Base-by-base conservation (phyloP, 2,888 invertebrate species). In the Thymelicus acteon region DNA sequence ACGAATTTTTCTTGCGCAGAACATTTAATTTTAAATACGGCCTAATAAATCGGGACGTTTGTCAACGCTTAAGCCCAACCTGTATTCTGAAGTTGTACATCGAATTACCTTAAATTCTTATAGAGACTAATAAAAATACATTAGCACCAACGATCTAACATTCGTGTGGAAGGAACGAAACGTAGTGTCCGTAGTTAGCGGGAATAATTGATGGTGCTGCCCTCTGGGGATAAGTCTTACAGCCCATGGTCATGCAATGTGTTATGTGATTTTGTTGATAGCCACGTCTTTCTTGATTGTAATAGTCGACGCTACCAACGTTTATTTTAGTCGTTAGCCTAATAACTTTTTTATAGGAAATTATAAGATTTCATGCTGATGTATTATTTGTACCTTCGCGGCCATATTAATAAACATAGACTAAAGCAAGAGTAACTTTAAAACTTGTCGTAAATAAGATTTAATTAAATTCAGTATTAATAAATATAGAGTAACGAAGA, bases 261-360 rank as follows among this genome's bases (percentile, higher is more conserved):
- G 49, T 52, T 52, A 15, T 52, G 49, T 52, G 49, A 52, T 52
- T 52, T 52, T 7, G 49, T 15, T 52, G 49, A 52, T 52, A 52
- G 49, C 49, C n/a, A 12, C 8, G 49, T 52, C 19, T 52, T 19
- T 1, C 15, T 19, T 19, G 49, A 19, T 52, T 8, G 15, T 52
- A 52, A 3, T 8, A 19, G 49, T 15, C 15, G 19, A 52, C 15
- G 7, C 15, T 15, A 8, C 31, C 31, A 44, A 44, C 44, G 44
- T 44, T 44, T 44, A 44, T 44, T 44, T 12, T 12, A 12, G 49
- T 8, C 49, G 19, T 19, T 15, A 52, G 12, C 0, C 19, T 52
- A 19, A 52, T 52, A 52, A 52, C 49, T 52, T 15, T 52, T 52
- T 52, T 52, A 52, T 13, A 12, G 44, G 44, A 44, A 12, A 44